phyloP scores from a whole-genome alignment of 2,888 invertebrate species.

The Acrobasis consociella region DNA sequence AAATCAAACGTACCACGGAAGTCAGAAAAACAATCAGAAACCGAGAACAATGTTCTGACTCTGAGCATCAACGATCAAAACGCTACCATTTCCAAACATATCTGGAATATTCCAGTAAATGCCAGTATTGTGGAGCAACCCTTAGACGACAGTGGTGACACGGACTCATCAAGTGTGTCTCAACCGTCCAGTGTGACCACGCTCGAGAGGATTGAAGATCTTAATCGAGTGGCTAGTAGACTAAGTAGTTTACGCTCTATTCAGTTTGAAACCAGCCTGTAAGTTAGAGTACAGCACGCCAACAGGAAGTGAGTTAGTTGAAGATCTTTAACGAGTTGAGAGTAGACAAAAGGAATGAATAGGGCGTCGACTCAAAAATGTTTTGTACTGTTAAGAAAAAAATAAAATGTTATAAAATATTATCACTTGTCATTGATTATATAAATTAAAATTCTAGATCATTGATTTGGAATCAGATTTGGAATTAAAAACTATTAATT shows the following conservation, averaged over 20 bases:
- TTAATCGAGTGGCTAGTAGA: conserved; percentile 69
- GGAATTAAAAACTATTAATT: too few species aligned
- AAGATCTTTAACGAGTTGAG: not conserved
- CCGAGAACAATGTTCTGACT: conserved; percentile 41
- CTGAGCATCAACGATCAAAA: conserved; percentile 49
- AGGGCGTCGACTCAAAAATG: too few species aligned
- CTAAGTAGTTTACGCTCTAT: conserved; percentile 58
- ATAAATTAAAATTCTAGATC: too few species aligned
- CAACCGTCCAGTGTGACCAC: conserved; percentile 65
- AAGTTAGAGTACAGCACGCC: not conserved
- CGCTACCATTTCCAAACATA: conserved; percentile 44
- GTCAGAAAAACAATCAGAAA: conserved; percentile 23
- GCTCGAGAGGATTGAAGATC: conserved; percentile 70
- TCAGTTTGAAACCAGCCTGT: conserved; percentile 67
- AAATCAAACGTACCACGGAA: conserved; percentile 32
- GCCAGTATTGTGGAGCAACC: conserved; percentile 39
- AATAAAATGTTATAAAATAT: too few species aligned
- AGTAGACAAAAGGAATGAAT: too few species aligned
- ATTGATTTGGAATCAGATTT: too few species aligned
- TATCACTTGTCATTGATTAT: too few species aligned
- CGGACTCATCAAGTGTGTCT: conserved; percentile 43
- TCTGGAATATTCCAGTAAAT: conserved; percentile 59
- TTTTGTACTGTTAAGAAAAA: too few species aligned
- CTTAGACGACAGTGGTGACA: conserved; percentile 41
- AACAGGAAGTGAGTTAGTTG: too few species aligned